A percentile compares a stretch with the other conserved stretches of the same genome.
Conservation (phyloP, 2,888 invertebrate species). For the Eristalis arbustorum region DNA sequence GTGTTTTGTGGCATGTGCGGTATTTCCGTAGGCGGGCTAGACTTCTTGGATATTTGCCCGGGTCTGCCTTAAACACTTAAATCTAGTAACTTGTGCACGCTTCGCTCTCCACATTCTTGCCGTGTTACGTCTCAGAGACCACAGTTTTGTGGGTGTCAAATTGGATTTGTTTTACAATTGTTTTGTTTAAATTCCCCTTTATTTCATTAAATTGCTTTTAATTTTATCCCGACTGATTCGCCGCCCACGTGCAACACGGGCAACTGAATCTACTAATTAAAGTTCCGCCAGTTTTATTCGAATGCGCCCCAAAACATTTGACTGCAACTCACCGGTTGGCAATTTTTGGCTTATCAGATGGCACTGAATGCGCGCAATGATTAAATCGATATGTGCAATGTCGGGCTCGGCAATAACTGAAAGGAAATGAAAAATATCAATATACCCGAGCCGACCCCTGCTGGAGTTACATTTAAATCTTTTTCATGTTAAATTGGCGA, state of each 20-base stretch:
- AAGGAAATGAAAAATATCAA: slow-evolving; percentile 58
- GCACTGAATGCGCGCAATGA: not conserved
- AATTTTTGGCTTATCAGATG: slow-evolving; percentile 37
- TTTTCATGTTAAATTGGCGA: slow-evolving; percentile 51
- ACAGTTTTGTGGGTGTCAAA: not conserved
- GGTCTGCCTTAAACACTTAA: too few relatives aligned
- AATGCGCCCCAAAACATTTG: not conserved
- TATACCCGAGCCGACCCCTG: slow-evolving; percentile 3
- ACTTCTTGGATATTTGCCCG: too few relatives aligned
- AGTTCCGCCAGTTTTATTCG: not conserved
- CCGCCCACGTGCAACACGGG: not conserved
- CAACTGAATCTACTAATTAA: not conserved
- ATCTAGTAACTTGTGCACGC: too few relatives aligned
- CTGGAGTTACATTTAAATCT: slow-evolving; percentile 30
- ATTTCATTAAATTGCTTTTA: not conserved
- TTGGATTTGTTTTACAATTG: not conserved
- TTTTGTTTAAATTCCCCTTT: not conserved
- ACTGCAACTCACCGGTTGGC: slow-evolving; percentile 23
- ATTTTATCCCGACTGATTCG: not conserved
- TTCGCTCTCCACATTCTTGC: too few relatives aligned
- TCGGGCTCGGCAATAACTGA: slow-evolving; percentile 40
- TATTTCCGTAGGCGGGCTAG: too few relatives aligned
- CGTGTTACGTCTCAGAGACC: not conserved
- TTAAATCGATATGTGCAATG: slow-evolving; percentile 20
- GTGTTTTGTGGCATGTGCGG: too few relatives aligned